A percentile compares a stretch with the other conserved stretches of the same genome.
These are phyloP conservation scores for Ptychoptera contaminata DNA, from an alignment of 2,888 invertebrate species.

Conservation along the genomic window DNA sequence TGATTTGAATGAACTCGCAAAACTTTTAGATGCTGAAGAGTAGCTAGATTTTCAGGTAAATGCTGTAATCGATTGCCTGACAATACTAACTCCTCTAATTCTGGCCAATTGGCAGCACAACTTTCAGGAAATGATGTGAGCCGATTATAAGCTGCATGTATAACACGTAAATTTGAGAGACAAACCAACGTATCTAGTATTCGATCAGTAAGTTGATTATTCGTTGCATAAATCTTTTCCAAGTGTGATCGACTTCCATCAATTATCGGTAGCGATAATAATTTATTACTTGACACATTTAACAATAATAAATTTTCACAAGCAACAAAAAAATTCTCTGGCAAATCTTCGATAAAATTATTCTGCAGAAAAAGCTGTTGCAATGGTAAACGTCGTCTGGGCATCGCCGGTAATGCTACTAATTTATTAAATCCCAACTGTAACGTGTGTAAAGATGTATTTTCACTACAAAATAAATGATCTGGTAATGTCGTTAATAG, in stretches of 20 bases:
- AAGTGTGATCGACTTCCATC: slow-evolving; percentile 37
- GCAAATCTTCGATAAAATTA: slow-evolving; percentile 57
- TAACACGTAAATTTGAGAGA: slow-evolving; percentile 45
- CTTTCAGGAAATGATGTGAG: slow-evolving; percentile 56
- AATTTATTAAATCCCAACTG: slow-evolving; percentile 67
- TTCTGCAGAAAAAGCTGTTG: slow-evolving; percentile 61
- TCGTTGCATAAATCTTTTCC: slow-evolving; percentile 56
- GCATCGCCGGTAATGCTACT: slow-evolving; percentile 53
- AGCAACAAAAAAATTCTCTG: slow-evolving; percentile 59
- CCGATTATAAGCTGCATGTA: slow-evolving; percentile 68
- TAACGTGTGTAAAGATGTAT: slow-evolving; percentile 52
- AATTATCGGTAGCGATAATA: slow-evolving; percentile 50
- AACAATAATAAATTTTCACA: slow-evolving; percentile 47
- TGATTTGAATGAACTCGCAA: slow-evolving; percentile 71
- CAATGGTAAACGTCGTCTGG: slow-evolving; percentile 44
- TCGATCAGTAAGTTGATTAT: slow-evolving; percentile 59
- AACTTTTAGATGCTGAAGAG: slow-evolving; percentile 52
- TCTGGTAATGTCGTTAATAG: slow-evolving; percentile 51
- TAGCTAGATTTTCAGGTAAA: slow-evolving; percentile 60
- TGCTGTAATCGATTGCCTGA: slow-evolving; percentile 66
- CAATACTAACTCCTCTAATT: slow-evolving; percentile 64
- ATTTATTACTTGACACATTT: slow-evolving; percentile 65
- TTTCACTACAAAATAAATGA: slow-evolving; percentile 56
- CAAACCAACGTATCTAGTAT: slow-evolving; percentile 48
- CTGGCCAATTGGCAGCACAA: slow-evolving; percentile 58